These are phyloP conservation scores for Drosophila auraria DNA, from an alignment of 1,140 invertebrate species.

Conservation along the genomic window DNA sequence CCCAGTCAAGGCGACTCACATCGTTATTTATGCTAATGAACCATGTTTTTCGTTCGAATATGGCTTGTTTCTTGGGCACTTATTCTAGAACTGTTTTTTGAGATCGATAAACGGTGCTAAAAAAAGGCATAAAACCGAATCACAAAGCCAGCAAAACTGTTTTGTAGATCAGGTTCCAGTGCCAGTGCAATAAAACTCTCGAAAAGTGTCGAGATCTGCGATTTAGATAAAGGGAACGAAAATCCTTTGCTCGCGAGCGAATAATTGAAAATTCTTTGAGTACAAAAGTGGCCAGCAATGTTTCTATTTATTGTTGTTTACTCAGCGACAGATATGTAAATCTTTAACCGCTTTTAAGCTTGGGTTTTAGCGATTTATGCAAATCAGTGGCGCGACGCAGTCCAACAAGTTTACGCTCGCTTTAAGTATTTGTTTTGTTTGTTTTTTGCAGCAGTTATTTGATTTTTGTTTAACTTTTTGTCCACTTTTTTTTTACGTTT, in stretches of 20 bases:
- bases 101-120: slow-evolving; percentile 25
- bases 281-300: slow-evolving; percentile 26
- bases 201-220: slow-evolving; percentile 2
- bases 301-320: slow-evolving; percentile 50
- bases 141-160: slow-evolving; percentile 6
- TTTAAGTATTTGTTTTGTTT: slow-evolving; percentile 28
- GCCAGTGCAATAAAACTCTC: slow-evolving; percentile 13
- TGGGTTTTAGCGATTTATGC: slow-evolving; percentile 32
- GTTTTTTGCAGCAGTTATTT: slow-evolving; percentile 29
- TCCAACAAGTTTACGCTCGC: slow-evolving; percentile 50
- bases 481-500: slow-evolving; percentile 14
- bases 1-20: slow-evolving; percentile 13
- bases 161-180: slow-evolving; percentile 28
- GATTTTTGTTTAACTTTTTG: slow-evolving; percentile 39
- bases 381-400: slow-evolving; percentile 22
- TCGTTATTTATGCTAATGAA: slow-evolving; percentile 31
- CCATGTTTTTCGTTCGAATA: not conserved
- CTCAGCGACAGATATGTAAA: slow-evolving; percentile 15
- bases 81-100: slow-evolving; percentile 15
- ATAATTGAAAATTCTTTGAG: slow-evolving; percentile 54
- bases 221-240: slow-evolving; percentile 23
- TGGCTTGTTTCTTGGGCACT: slow-evolving; percentile 9
- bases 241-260: not conserved
- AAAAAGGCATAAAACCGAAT: slow-evolving; percentile 7
- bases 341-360: slow-evolving; percentile 30